phyloP scores from a whole-genome alignment of 2,888 invertebrate genomes.

The Tetrapedia diversipes region DNA sequence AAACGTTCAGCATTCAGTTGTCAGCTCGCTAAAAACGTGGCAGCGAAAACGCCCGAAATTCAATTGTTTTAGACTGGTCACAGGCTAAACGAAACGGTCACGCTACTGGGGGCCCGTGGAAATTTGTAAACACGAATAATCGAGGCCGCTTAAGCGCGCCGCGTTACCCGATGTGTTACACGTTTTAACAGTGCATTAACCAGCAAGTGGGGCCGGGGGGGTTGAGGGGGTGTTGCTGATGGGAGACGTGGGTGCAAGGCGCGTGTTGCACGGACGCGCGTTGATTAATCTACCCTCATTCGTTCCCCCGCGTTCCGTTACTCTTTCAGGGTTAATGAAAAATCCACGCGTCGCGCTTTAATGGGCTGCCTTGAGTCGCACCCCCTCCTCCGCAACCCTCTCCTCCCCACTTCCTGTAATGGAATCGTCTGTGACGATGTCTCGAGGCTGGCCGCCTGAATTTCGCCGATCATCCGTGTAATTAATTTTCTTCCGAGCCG shows the following conservation, averaged over 20 bases:
- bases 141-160: constrained; percentile 26
- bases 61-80: constrained; percentile 13
- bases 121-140: constrained; percentile 49
- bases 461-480: constrained; percentile 6
- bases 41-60: background rate
- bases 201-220: constrained; percentile 2
- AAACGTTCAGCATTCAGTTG: too few species aligned
- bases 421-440: background rate
- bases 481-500: constrained; percentile 24
- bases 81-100: constrained; percentile 15
- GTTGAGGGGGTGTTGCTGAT: constrained; percentile 19
- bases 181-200: constrained; percentile 49
- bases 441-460: background rate
- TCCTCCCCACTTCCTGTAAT: too few species aligned
- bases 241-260: background rate
- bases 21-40: too few species aligned
- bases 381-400: background rate
- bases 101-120: constrained; percentile 12
- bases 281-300: constrained; percentile 44
- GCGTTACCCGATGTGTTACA: constrained; percentile 37
- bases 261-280: constrained; percentile 24
- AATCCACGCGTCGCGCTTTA: constrained; percentile 5
- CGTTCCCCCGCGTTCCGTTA: background rate
- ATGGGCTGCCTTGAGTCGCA: background rate
- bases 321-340: constrained; percentile 31